Percentiles rank a stretch among this genome's conserved stretches.
phyloP scores from a whole-genome alignment of 2,113 vertebrate genomes.

The Hyaena hyaena region DNA sequence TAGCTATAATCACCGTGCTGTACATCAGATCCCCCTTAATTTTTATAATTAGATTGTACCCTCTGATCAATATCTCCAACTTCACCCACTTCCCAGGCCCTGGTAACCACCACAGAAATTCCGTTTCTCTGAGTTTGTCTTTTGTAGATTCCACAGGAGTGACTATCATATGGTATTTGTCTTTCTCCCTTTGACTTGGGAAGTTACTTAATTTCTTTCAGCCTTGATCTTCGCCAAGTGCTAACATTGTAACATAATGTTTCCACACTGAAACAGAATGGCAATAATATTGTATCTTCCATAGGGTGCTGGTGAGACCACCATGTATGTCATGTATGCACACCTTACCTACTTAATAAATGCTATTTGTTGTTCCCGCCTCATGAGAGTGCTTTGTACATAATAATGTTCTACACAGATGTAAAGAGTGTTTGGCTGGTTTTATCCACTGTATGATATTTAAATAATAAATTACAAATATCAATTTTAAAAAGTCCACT shows the following conservation, averaged over 20 bases:
- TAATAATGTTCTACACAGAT: neutral
- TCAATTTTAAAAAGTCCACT: neutral
- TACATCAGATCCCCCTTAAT: neutral
- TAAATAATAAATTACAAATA: neutral
- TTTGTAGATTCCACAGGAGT: neutral
- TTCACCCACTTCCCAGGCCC: neutral
- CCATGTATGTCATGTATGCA: too few relatives aligned
- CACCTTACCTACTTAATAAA: neutral
- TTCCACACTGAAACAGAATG: neutral
- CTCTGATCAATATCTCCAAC: neutral
- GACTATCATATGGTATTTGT: neutral
- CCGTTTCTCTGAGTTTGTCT: neutral
- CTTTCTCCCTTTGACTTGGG: neutral
- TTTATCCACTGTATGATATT: neutral
- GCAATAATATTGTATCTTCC: neutral
- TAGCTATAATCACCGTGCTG: neutral
- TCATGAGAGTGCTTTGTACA: neutral
- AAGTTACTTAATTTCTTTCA: conserved; percentile 9
- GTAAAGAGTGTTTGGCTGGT: neutral
- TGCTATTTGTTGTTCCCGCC: neutral
- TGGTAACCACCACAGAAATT: neutral
- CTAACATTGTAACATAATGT: neutral
- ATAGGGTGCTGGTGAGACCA: neutral
- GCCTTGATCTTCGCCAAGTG: neutral
- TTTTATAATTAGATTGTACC: neutral